phyloP scores from a whole-genome alignment of 1,140 invertebrate species.

The Drosophila nasuta region DNA sequence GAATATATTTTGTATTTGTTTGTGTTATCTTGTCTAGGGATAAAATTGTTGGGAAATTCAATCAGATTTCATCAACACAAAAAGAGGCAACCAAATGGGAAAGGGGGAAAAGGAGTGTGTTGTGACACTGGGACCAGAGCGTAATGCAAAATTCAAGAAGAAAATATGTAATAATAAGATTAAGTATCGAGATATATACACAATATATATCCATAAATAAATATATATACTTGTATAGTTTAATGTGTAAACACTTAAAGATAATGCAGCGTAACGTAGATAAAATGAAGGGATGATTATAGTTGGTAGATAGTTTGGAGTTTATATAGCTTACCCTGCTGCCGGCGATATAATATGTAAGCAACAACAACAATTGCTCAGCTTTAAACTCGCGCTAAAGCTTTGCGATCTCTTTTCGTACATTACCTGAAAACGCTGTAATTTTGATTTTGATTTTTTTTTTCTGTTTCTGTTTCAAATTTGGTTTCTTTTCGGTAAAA shows the following conservation, averaged over 20 bases:
- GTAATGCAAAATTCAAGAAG: conserved; percentile 45
- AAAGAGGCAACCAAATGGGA: neutral
- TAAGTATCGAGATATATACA: conserved; percentile 31
- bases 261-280: conserved; percentile 49
- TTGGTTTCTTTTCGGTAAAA: conserved; percentile 7
- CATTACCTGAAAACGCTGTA: conserved; percentile 68
- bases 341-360: conserved; percentile 36
- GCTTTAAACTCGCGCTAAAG: conserved; percentile 20
- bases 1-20: conserved; percentile 26
- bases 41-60: conserved; percentile 4
- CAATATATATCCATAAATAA: conserved; percentile 17
- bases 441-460: conserved; percentile 5
- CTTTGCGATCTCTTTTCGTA: conserved; percentile 29
- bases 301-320: conserved; percentile 19
- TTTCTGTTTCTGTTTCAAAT: neutral
- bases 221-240: conserved; percentile 15
- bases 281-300: conserved; percentile 43
- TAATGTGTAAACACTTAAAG: conserved; percentile 48
- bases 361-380: conserved; percentile 31
- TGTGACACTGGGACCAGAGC: conserved; percentile 8
- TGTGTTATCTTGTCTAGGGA: conserved; percentile 31
- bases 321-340: conserved; percentile 52
- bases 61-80: conserved; percentile 13
- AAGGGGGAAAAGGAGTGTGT: neutral
- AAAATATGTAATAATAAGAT: conserved; percentile 36